Conservation (phyloP, 2,888 invertebrate species). For the Cosmorhoe ocellata region DNA sequence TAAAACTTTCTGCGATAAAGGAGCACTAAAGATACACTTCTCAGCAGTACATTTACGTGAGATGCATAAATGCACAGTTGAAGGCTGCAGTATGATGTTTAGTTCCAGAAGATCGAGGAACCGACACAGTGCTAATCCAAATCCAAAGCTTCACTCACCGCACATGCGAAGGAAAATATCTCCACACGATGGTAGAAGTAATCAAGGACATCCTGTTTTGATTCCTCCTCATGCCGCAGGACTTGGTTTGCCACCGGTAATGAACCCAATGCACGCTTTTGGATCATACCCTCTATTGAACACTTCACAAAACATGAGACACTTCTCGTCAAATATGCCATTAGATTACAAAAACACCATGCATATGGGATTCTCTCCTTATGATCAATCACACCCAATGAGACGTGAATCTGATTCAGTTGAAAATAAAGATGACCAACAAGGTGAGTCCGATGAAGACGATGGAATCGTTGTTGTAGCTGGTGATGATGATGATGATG, state of each 20-base stretch:
- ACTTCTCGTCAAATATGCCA: constrained; percentile 73
- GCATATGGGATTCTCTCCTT: constrained; percentile 62
- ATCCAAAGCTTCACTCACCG: constrained; percentile 98
- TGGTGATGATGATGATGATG: constrained; percentile 89
- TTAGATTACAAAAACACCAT: constrained; percentile 77
- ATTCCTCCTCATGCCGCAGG: constrained; percentile 87
- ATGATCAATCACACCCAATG: constrained; percentile 63
- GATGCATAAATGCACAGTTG: constrained; percentile 99
- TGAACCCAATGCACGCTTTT: constrained; percentile 89
- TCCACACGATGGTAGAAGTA: constrained; percentile 95
- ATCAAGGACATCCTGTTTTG: constrained; percentile 91
- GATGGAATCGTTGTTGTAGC: constrained; percentile 91
- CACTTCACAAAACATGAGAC: constrained; percentile 85
- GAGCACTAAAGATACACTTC: constrained; percentile 99
- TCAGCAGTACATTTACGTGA: constrained; percentile 99
- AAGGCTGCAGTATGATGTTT: constrained; percentile 99
- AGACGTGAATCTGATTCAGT: constrained; percentile 65
- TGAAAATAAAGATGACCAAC: constrained; percentile 83
- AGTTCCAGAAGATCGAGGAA: constrained; percentile 97
- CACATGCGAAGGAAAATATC: constrained; percentile 96
- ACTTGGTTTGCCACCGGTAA: constrained; percentile 84
- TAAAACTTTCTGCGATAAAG: constrained; percentile 99
- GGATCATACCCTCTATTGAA: constrained; percentile 90
- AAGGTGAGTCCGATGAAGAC: constrained; percentile 86
- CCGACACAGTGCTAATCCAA: constrained; percentile 98